phyloP scores from a whole-genome alignment of 2,888 invertebrate genomes.

The Chrysina gloriosa region DNA sequence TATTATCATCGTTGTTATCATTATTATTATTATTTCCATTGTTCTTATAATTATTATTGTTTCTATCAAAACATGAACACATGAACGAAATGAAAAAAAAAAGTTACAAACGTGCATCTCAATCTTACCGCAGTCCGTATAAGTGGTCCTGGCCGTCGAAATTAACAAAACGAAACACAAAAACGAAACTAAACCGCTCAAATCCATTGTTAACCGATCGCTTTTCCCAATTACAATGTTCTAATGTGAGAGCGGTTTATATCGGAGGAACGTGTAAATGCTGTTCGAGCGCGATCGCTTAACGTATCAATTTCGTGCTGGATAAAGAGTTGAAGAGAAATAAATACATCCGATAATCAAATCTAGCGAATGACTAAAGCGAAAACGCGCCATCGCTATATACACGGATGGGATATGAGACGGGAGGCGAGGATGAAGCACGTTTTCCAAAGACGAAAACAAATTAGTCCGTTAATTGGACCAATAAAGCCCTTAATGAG shows the following conservation, averaged over 20 bases:
- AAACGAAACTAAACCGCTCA: not conserved
- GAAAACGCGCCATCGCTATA: not conserved
- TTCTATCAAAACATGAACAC: too few species aligned
- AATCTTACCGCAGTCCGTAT: conserved; percentile 44
- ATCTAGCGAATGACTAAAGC: not conserved
- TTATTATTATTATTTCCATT: too few species aligned
- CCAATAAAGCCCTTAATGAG: not conserved
- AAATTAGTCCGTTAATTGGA: not conserved
- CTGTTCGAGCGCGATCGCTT: not conserved
- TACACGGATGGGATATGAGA: not conserved
- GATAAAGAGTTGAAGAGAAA: conserved; percentile 9
- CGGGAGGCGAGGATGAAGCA: not conserved
- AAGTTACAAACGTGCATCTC: not conserved
- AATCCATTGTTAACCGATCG: conserved; percentile 13
- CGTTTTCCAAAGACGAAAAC: not conserved
- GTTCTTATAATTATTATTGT: too few species aligned
- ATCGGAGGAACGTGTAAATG: too few species aligned
- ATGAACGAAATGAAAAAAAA: too few species aligned
- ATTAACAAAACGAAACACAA: conserved; percentile 19
- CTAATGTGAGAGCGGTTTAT: too few species aligned
- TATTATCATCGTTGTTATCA: too few species aligned
- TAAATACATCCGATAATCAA: conserved; percentile 17
- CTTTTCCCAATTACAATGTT: too few species aligned
- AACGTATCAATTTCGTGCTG: conserved; percentile 17
- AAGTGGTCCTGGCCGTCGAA: conserved; percentile 19